phyloP scores from a whole-genome alignment of 2,113 vertebrate species.

The Patagioenas fasciata region DNA sequence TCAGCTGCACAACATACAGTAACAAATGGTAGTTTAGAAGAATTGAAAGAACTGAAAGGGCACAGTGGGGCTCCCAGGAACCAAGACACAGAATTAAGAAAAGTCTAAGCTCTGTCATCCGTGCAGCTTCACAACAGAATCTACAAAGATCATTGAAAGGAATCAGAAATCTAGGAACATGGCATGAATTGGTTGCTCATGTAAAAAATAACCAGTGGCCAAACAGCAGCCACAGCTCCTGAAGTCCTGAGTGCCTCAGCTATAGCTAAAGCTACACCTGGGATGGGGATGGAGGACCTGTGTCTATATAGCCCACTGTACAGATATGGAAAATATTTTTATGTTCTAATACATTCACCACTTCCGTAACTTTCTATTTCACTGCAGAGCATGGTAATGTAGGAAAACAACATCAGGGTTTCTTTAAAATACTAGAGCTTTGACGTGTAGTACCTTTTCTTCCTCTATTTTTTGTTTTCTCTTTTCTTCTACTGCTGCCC shows the following conservation, averaged over 20 bases:
- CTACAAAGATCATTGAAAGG: background rate
- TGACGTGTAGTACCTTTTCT: slow-evolving; percentile 80
- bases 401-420: background rate
- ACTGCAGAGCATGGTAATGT: background rate
- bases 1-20: background rate
- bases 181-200: background rate
- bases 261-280: background rate
- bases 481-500: slow-evolving; percentile 89
- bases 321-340: background rate
- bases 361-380: background rate
- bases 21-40: background rate
- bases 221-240: background rate
- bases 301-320: fast-evolving
- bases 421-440: background rate
- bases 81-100: background rate
- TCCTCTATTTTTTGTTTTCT: slow-evolving; percentile 89
- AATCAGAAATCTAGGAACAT: background rate
- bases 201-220: background rate
- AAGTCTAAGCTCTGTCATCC: background rate
- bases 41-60: background rate
- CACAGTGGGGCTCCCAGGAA: background rate
- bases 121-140: background rate
- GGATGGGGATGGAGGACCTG: background rate
- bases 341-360: background rate
- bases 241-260: background rate